Evolutionary conservation across 2,797 vertebrate genomes (phyloP), one percentile per base, ranked within the genome.

Genomic region (Lacerta bilineata): DNA sequence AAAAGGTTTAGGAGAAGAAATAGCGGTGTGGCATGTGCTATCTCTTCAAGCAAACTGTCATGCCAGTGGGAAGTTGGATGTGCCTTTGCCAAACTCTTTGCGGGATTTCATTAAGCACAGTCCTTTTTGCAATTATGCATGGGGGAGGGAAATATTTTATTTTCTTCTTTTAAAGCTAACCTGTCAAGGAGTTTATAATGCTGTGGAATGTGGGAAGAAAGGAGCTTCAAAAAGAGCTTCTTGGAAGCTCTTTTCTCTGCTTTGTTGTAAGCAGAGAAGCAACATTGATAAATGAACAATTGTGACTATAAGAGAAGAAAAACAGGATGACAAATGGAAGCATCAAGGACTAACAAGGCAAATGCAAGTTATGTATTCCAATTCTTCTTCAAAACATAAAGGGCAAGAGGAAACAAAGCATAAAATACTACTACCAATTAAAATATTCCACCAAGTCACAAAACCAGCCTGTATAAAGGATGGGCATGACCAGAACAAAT

Each of bases 281-380:
- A 18, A 72, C 64, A 20, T 15, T 87, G 68, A 87, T 87, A 61
- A 87, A 87, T 81, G 86, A 81, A 74, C 68, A 74, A 43, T 72
- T 18, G 17, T 72, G 72, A 25, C 36, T 41, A 17, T 20, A 61
- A n/a, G 15, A 55, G 4, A 36, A 59, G 33, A 68, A 80, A 71
- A 61, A n/a, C 78, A 41, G 50, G 50, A 74, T 80, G 66, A 72
- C 77, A 87, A 80, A 74, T 50, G 39, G 87, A 79, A 85, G 33
- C 77, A 71, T 64, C 50, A 64, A 36, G 39, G 77, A 74, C 59
- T 59, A 43, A 64, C 29, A 88, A 69, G 27, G 66, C 15, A 74
- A 79, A 68, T 76, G 41, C 66, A 80, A 46, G 15, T 36, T 55
- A 61, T 36, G 68, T 66, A 18, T 72, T 80, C 15, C 55, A 41